These are phyloP conservation scores for Jordanella pulchra DNA, from an alignment of 2,797 vertebrate species.

Conservation along the genomic window DNA sequence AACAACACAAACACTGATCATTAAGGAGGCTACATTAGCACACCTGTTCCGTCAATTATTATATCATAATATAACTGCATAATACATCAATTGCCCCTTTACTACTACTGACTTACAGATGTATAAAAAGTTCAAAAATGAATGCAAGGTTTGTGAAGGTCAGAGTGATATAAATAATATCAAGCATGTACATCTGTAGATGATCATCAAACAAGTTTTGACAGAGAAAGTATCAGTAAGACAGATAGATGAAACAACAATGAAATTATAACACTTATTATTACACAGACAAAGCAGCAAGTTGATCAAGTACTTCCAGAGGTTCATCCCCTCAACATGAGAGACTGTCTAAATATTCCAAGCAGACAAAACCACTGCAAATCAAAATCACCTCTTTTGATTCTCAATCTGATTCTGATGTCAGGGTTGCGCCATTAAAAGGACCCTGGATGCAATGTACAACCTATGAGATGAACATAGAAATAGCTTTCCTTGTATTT, in stretches of 20 bases:
- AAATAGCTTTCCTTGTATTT: slow-evolving; percentile 57
- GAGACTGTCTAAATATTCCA: background rate
- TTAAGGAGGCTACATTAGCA: background rate
- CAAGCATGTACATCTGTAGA: background rate
- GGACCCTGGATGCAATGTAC: slow-evolving; percentile 19
- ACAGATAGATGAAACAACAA: background rate
- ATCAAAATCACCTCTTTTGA: too few species aligned
- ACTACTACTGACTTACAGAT: background rate
- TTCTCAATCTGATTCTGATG: too few species aligned
- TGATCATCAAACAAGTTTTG: background rate
- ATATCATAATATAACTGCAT: background rate
- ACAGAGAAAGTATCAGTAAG: background rate
- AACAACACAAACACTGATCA: background rate
- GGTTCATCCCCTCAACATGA: slow-evolving; percentile 49
- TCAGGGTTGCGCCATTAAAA: too few species aligned
- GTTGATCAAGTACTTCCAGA: slow-evolving; percentile 14
- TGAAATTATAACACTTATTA: background rate
- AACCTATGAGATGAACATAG: slow-evolving; percentile 42
- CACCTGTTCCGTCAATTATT: background rate
- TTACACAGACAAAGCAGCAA: background rate
- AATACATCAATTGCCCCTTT: background rate
- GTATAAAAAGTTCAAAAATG: background rate
- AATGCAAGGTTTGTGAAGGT: slow-evolving; percentile 7
- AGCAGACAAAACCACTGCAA: too few species aligned
- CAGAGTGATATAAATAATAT: background rate